phyloP scores from a whole-genome alignment of 92 coral and sea anemone species.

The Hydrozoanthus gracilis region DNA sequence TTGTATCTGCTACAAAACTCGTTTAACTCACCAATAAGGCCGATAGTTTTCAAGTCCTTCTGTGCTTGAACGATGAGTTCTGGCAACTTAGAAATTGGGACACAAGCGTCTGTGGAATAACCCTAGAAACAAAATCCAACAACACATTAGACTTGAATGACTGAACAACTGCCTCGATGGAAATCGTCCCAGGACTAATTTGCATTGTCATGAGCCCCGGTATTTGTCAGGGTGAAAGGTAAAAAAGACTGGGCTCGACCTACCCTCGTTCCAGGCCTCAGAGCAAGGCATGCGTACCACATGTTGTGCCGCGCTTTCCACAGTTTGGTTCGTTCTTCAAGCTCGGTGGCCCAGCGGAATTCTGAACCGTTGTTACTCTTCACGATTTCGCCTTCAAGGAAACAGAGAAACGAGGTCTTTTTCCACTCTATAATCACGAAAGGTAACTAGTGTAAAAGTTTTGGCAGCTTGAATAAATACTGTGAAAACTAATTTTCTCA shows the following conservation, averaged over 20 bases:
- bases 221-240: background rate
- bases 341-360: constrained; percentile 92
- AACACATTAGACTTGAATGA: background rate
- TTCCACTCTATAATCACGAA: too few relatives aligned
- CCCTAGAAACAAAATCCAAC: constrained; percentile 57
- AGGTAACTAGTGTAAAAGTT: too few relatives aligned
- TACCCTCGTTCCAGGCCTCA: constrained; percentile 93
- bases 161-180: too few relatives aligned
- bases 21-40: constrained; percentile 7
- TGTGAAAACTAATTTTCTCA: too few relatives aligned
- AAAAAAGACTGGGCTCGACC: background rate
- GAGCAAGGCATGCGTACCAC: constrained; percentile 89
- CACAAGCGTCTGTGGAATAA: constrained; percentile 92
- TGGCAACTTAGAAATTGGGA: constrained; percentile 90
- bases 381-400: constrained; percentile 77
- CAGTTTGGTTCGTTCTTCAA: constrained; percentile 82
- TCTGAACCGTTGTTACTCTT: constrained; percentile 86
- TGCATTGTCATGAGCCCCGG: background rate
- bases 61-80: constrained; percentile 87
- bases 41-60: constrained; percentile 75
- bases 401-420: background rate
- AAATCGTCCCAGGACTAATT: too few relatives aligned
- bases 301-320: constrained; percentile 96
- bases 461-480: too few relatives aligned
- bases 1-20: too few relatives aligned